Evolutionary conservation across 2,888 invertebrate species (phyloP), one percentile per base, ranked within the genome.

Genomic region (Caenorhabditis sulstoni): DNA sequence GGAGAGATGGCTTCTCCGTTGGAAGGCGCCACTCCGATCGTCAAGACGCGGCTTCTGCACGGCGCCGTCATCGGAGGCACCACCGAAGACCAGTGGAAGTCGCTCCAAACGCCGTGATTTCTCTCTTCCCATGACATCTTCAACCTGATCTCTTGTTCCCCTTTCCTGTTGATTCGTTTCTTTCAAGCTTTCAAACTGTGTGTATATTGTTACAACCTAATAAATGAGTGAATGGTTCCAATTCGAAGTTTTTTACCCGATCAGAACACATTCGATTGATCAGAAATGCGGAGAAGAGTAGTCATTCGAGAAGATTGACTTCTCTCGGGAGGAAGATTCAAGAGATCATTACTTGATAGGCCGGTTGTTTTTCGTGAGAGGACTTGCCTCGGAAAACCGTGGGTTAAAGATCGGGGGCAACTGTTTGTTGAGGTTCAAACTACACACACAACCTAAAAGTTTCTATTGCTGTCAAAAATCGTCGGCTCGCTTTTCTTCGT

Each of bases 61-160:
- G 79, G 79, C 4, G 79, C 75, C 3, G 79, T 79, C 8, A 79
- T 79, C 52, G 79, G 79, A 23, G 73, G 71, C 29, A 79, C 79
- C 20, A 79, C 79, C 4, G 67, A 75, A 22, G 79, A 79, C 29
- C 79, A 79, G 47, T 79, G 79, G 79, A 65, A 61, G 41, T 58
- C 75, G n/a, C 75, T 79, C 11, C 73, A 73, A 12, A 75, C 79
- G 4, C 70, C 75, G 12, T 74, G 68, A 64, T 57, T 22, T 52
- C 53, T 23, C 20, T 29, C 7, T 29, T 39, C 5, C 18, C 39
- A 49, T 71, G 53, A 57, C 47, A 35, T 50, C 23, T 29, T 49
- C 9, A 1, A 16, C 1, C 14, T 4, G 57, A 67, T 58, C 61
- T 59, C 53, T 22, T 29, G 12, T 18, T 29, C 5, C 22, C n/a